Evolutionary conservation across 1,140 invertebrate genomes (phyloP).

Genomic region (Pemphigus obesinymphae): DNA sequence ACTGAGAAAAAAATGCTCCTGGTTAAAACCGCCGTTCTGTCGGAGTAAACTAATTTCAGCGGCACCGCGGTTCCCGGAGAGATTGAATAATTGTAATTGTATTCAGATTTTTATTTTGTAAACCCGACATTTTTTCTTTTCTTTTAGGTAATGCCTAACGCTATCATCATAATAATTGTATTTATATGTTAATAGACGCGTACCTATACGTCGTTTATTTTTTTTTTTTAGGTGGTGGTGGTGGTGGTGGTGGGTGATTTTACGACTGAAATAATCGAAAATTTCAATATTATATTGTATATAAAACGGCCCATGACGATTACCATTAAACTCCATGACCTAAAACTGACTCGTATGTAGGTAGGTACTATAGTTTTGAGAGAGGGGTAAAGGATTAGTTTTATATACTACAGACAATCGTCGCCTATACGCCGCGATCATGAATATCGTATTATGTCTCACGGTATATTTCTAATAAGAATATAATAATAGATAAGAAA

Average conservation of each 20-base stretch:
- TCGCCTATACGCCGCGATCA: too few species aligned
- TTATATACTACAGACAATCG: not conserved
- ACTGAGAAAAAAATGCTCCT: conserved; percentile 7
- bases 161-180: not conserved
- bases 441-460: too few species aligned
- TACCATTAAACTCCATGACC: not conserved
- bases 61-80: not conserved
- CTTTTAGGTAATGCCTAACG: too few species aligned
- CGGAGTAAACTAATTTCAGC: not conserved
- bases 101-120: not conserved
- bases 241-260: not conserved
- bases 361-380: too few species aligned
- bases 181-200: not conserved
- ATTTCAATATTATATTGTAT: too few species aligned
- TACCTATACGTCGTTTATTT: not conserved
- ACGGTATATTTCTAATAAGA: too few species aligned
- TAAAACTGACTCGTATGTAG: too few species aligned
- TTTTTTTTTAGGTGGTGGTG: too few species aligned
- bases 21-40: not conserved
- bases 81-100: not conserved
- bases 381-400: not conserved
- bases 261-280: not conserved
- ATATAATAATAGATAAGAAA: too few species aligned
- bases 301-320: not conserved
- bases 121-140: not conserved